phyloP scores from a whole-genome alignment of 2,888 invertebrate genomes.

The Parascotia fuliginaria region DNA sequence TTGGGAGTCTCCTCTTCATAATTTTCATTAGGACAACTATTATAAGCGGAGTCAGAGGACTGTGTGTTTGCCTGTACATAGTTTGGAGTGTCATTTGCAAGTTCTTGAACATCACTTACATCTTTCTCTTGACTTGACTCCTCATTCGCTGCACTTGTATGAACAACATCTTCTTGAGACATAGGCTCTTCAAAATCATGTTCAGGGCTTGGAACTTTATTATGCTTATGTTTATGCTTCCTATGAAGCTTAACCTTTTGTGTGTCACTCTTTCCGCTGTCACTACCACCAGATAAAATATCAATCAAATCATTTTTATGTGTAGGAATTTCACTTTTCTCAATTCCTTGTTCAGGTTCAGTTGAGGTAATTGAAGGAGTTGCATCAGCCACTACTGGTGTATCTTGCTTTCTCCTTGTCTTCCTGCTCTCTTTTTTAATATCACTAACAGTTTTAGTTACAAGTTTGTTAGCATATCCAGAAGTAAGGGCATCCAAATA shows the following conservation, averaged over 20 bases:
- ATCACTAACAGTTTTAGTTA: constrained; percentile 73
- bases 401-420: constrained; percentile 69
- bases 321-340: constrained; percentile 57
- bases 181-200: constrained; percentile 40
- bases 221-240: constrained; percentile 68
- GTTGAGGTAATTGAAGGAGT: constrained; percentile 44
- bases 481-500: constrained; percentile 79
- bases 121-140: constrained; percentile 51
- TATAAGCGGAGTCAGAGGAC: constrained; percentile 76
- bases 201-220: constrained; percentile 66
- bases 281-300: constrained; percentile 66
- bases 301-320: constrained; percentile 71
- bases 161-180: constrained; percentile 37
- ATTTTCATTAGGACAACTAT: constrained; percentile 79
- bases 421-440: constrained; percentile 75
- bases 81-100: constrained; percentile 59
- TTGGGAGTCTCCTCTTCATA: constrained; percentile 73
- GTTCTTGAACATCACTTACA: constrained; percentile 48
- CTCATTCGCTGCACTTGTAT: constrained; percentile 40
- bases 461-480: constrained; percentile 64
- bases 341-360: constrained; percentile 54
- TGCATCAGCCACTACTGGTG: constrained; percentile 44
- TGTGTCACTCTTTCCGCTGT: constrained; percentile 59
- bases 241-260: constrained; percentile 62
- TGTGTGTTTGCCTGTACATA: constrained; percentile 66